Evolutionary conservation across 2,113 vertebrate genomes (phyloP), one percentile per base, ranked within the genome.

Genomic region (Macaca nemestrina): DNA sequence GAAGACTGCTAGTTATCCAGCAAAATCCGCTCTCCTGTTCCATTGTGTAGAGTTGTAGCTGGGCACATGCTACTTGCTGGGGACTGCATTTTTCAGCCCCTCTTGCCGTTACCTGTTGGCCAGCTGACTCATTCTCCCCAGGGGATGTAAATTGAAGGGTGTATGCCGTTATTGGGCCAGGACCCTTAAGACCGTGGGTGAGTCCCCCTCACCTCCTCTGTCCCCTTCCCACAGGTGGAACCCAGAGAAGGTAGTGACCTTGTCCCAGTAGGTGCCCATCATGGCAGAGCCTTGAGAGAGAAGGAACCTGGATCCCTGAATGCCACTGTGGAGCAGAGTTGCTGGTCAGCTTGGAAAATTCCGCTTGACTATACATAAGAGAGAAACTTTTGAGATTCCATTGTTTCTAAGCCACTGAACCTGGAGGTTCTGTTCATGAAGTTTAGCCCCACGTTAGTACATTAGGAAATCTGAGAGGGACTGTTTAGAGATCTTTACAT

Each of bases 61-160:
- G 35, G 73, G 30, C 67, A 16, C 1, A 0, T 7, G 64, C 64
- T 67, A 5, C 67, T 27, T 5, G 2, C 6, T 4, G 8, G 9
- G 40, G n/a, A 23, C 88, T 16, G 6, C 12, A 0, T n/a, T 70
- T 35, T 83, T 7, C 0, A n/a, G 10, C 16, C 27, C 50, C 10
- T 13, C 35, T 59, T 70, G 30, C 91, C 38, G 13, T 64, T 43
- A 5, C 76, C 8, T n/a, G 18, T n/a, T n/a, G 52, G 40, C 55
- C 70, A 55, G 2, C 30, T 7, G 45, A 32, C 43, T 5, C 0
- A 23, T 68, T 35, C 30, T 75, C 30, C 38, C 43, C 35, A 11
- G 40, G 17, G 16, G 73, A 1, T 50, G 32, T 27, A 68, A 4
- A 30, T 27, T 27, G 40, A 57, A 92, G 76, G 13, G 5, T 18